Conservation (phyloP, 2,797 vertebrate species). For the Coilia nasus region DNA sequence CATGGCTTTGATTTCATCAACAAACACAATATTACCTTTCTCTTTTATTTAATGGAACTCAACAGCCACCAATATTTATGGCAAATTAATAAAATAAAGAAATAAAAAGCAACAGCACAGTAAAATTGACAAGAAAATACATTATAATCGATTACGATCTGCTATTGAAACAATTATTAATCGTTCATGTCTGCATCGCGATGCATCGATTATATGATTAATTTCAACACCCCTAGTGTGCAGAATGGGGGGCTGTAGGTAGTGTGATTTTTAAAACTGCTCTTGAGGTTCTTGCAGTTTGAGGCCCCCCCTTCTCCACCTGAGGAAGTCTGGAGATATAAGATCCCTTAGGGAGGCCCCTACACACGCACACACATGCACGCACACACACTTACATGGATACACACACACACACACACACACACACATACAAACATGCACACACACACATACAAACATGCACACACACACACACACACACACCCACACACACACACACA, state of each 20-base stretch:
- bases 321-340: conserved; percentile 19
- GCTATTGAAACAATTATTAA: too few species aligned
- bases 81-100: too few species aligned
- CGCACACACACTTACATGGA: neutral
- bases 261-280: conserved; percentile 42
- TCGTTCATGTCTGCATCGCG: too few species aligned
- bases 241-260: conserved; percentile 33
- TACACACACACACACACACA: neutral
- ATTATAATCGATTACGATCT: too few species aligned
- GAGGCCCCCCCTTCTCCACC: neutral
- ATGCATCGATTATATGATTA: too few species aligned
- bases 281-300: conserved; percentile 26
- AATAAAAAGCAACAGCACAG: too few species aligned
- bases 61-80: too few species aligned
- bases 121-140: too few species aligned
- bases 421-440: conserved; percentile 24
- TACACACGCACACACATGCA: conserved; percentile 22
- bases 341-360: neutral
- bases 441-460: conserved; percentile 25
- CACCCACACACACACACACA: conserved; percentile 4
- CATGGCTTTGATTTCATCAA: too few species aligned
- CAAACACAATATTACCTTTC: too few species aligned
- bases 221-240: too few species aligned
- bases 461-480: conserved; percentile 23
- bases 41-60: too few species aligned